These are phyloP conservation scores for Glandiceps talaboti DNA, from an alignment of 53 echinoderm and acorn worm genomes.

Conservation along the genomic window DNA sequence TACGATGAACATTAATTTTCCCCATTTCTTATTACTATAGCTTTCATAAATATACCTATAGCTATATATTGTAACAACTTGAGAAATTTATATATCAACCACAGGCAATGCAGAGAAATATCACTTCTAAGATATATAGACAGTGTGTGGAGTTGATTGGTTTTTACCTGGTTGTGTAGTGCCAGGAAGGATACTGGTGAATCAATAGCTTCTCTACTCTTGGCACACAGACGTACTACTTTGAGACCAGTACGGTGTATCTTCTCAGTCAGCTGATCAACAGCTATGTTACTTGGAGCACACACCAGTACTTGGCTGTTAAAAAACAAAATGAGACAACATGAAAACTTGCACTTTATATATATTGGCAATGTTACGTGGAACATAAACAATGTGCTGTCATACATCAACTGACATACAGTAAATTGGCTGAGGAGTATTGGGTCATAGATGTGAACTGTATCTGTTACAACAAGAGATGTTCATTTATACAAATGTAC, in stretches of 20 bases:
- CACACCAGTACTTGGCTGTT: conserved; percentile 95
- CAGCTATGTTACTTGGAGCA: conserved; percentile 96
- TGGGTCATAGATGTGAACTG: not conserved
- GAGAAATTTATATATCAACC: no score
- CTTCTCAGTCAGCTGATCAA: conserved; percentile 96
- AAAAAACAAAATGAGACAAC: not conserved
- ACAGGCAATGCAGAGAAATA: no score
- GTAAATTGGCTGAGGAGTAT: not conserved
- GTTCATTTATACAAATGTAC: no score
- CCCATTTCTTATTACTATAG: no score
- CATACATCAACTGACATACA: not conserved
- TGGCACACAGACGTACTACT: conserved; percentile 87
- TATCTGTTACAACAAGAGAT: no score
- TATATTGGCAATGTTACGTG: not conserved
- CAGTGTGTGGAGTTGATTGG: no score
- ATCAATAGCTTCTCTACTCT: conserved; percentile 95
- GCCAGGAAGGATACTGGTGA: conserved; percentile 86
- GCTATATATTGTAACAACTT: no score
- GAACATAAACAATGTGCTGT: not conserved
- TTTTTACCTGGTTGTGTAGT: conserved; percentile 75
- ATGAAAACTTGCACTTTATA: not conserved
- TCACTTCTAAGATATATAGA: no score
- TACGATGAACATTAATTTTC: no score
- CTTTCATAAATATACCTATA: no score
- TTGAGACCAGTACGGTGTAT: conserved; percentile 92